Evolutionary conservation across 1,140 invertebrate genomes (phyloP).

Genomic region (Tetragnatha versicolor): DNA sequence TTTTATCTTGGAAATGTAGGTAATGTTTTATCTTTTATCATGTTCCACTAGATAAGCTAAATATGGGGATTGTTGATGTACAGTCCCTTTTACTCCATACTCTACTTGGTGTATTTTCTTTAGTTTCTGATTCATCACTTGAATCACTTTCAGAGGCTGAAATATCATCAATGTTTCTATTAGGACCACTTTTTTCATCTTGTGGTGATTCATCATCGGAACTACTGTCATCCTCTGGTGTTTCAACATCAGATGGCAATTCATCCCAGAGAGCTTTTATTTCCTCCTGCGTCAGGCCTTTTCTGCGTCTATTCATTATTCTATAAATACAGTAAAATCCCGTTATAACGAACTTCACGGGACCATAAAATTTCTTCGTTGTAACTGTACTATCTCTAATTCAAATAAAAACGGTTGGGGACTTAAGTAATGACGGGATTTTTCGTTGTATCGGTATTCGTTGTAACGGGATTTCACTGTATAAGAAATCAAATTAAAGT

Average conservation of each 20-base stretch:
- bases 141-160: slow-evolving; percentile 14
- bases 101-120: slow-evolving; percentile 24
- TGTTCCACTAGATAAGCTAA: slow-evolving; percentile 10
- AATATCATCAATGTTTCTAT: slow-evolving; percentile 4
- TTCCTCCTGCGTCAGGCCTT: slow-evolving; percentile 24
- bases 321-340: slow-evolving; percentile 16
- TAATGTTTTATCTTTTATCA: too few relatives aligned
- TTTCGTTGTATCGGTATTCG: too few relatives aligned
- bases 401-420: too few relatives aligned
- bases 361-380: too few relatives aligned
- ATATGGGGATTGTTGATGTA: neutral
- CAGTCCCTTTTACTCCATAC: slow-evolving; percentile 16
- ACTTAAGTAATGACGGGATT: too few relatives aligned
- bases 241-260: slow-evolving; percentile 23
- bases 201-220: slow-evolving; percentile 14
- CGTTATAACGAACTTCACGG: too few relatives aligned
- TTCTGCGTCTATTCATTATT: slow-evolving; percentile 6
- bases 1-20: neutral
- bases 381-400: too few relatives aligned
- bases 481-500: slow-evolving; percentile 12
- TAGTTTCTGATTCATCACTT: slow-evolving; percentile 5
- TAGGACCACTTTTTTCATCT: neutral
- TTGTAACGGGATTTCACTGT: too few relatives aligned
- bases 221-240: slow-evolving; percentile 14
- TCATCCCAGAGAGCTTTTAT: slow-evolving; percentile 25